Base-by-base conservation (phyloP, 2,888 invertebrate species). In the Cephus rjabovi region DNA sequence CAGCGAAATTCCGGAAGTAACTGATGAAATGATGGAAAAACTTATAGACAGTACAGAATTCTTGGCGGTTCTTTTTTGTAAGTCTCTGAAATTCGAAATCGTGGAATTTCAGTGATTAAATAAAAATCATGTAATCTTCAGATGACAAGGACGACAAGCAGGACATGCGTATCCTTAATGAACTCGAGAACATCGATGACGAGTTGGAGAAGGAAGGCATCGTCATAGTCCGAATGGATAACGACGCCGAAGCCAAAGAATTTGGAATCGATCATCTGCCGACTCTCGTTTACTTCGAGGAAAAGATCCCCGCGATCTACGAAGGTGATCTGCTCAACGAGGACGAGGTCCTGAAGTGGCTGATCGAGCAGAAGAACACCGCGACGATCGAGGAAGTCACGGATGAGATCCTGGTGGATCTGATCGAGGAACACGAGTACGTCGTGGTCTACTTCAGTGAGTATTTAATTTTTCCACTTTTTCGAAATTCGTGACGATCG, bases 301-400 rank as follows among this genome's bases (percentile, higher is more conserved):
- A 97, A 86, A 96, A 97, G 91, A 97, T 98, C 78, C 98, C 98
- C 1, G 97, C 97, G 0, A 93, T 98, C 77, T 98, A 97, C 90
- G 97, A 98, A 92, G 98, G 97, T 34, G 97, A 98, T 92, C 93
- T 98, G 1, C 95, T 97, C 93, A 97, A 97, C 88, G 98, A 98
- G 92, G 97, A 98, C 79, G 97, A 97, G 93, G 97, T 98, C 9
- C 92, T 98, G n/a, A 95, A 96, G 85, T 98, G 98, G 98, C 92
- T 97, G 1, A 94, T 97, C 82, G 95, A 97, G 85, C 97, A 98
- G 89, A 97, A 98, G 92, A 95, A 95, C 88, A 95, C 96, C 1
- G 97, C 97, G 12, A 98, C 98, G 9, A 98, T 98, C 86, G 98
- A 98, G 92, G 98, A 98, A 93, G 97, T 98, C 70, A 97, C 97